These are phyloP conservation scores for Troides helena DNA, from an alignment of 2,888 invertebrate genomes.

Conservation along the genomic window DNA sequence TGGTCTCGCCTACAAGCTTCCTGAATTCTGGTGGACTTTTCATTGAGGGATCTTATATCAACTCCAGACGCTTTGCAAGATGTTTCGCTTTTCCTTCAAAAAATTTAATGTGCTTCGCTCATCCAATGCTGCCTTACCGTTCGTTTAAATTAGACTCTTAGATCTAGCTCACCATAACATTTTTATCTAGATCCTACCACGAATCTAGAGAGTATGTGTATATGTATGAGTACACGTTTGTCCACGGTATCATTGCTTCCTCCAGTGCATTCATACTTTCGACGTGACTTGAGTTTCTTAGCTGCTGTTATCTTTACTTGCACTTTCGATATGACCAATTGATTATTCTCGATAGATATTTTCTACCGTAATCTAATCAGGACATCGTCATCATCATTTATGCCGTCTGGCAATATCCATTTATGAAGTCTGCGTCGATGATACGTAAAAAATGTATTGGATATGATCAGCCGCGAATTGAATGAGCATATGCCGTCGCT, in stretches of 20 bases:
- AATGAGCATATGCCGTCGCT: slow-evolving; percentile 24
- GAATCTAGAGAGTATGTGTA: not conserved
- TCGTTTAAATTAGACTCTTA: not conserved
- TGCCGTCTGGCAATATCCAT: not conserved
- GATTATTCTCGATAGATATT: not conserved
- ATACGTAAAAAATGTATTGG: not conserved
- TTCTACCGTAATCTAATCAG: not conserved
- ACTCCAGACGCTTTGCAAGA: not conserved
- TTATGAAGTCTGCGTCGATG: not conserved
- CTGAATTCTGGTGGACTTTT: not conserved
- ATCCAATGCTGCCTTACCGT: not conserved
- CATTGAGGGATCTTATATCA: not conserved
- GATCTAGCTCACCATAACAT: too few relatives aligned
- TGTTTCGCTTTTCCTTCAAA: not conserved
- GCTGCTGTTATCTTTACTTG: not conserved
- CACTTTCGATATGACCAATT: not conserved
- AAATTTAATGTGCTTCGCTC: not conserved
- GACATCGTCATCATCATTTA: not conserved
- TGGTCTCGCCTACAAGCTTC: not conserved
- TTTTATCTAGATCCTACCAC: not conserved
- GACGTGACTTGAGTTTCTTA: not conserved
- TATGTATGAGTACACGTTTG: not conserved
- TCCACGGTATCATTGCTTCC: not conserved
- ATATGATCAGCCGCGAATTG: slow-evolving; percentile 12
- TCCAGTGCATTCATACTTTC: not conserved